These are phyloP conservation scores for Pseudochaenichthys georgianus DNA, from an alignment of 2,797 vertebrate genomes.

Conservation along the genomic window DNA sequence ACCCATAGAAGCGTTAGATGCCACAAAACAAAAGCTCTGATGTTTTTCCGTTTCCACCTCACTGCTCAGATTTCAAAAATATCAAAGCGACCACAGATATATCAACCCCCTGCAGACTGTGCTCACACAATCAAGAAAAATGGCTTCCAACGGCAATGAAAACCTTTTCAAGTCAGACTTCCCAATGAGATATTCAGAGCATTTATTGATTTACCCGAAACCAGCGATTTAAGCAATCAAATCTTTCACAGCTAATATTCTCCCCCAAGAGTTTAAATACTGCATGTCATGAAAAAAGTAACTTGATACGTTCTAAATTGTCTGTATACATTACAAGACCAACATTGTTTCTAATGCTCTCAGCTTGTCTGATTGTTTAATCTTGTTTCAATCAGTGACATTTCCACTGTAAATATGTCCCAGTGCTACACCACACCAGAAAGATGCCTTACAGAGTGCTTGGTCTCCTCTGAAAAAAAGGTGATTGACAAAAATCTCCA, in stretches of 20 bases:
- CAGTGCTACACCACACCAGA: conserved; percentile 7
- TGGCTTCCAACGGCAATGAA: conserved; percentile 10
- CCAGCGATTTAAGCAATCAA: conserved; percentile 16
- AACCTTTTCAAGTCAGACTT: conserved; percentile 15
- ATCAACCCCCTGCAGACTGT: conserved; percentile 46
- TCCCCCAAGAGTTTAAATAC: neutral
- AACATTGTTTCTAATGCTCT: neutral
- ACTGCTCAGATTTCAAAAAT: conserved; percentile 48
- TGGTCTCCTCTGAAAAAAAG: conserved; percentile 32
- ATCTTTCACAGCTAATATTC: neutral
- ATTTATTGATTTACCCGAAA: conserved; percentile 41
- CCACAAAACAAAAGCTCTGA: conserved; percentile 24
- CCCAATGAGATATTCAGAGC: neutral
- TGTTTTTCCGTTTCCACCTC: conserved; percentile 54
- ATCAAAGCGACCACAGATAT: conserved; percentile 34
- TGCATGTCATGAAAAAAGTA: neutral
- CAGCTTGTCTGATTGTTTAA: neutral
- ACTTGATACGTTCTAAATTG: neutral
- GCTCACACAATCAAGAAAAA: conserved; percentile 40
- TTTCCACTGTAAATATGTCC: conserved; percentile 2
- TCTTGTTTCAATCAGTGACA: conserved; percentile 9
- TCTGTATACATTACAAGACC: neutral
- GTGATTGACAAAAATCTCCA: conserved; percentile 32
- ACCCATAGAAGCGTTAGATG: conserved; percentile 12
- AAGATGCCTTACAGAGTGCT: conserved; percentile 16